A percentile compares a stretch with the other conserved stretches of the same genome.
Conservation (phyloP, 2,113 vertebrate genomes). For the Thermophis baileyi region DNA sequence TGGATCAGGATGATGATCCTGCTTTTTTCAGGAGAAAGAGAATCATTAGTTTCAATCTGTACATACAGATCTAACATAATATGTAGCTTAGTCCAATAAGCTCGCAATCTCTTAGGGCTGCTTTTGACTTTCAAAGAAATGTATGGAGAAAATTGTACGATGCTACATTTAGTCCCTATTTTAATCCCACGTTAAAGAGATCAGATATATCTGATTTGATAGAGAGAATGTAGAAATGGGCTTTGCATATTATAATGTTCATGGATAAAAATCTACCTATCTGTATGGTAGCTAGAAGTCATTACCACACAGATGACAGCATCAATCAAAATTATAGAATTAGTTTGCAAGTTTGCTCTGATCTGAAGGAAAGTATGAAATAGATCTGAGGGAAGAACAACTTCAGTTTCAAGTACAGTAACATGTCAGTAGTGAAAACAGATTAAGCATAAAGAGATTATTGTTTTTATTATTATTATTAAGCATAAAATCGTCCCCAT, state of each 20-base stretch:
- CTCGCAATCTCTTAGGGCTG: not conserved
- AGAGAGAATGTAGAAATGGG: not conserved
- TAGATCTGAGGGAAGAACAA: constrained; percentile 34
- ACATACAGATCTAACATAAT: not conserved
- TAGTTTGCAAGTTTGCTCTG: not conserved
- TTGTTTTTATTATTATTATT: not conserved
- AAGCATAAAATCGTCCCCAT: constrained; percentile 21
- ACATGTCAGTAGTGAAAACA: not conserved
- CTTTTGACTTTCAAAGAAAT: not conserved
- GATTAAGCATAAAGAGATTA: not conserved
- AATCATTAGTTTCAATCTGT: not conserved
- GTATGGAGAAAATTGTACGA: not conserved
- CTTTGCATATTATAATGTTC: not conserved
- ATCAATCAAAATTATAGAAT: not conserved
- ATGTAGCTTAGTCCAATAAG: not conserved
- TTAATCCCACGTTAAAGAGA: not conserved
- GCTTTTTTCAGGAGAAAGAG: not conserved
- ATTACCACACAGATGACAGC: not conserved
- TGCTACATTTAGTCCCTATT: not conserved
- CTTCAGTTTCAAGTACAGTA: not conserved
- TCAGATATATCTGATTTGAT: not conserved
- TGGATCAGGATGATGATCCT: not conserved
- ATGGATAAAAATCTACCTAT: not conserved
- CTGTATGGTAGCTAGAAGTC: not conserved
- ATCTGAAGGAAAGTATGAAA: not conserved